Conservation (phyloP, 2,888 invertebrate genomes). For the Pterostichus madidus region DNA sequence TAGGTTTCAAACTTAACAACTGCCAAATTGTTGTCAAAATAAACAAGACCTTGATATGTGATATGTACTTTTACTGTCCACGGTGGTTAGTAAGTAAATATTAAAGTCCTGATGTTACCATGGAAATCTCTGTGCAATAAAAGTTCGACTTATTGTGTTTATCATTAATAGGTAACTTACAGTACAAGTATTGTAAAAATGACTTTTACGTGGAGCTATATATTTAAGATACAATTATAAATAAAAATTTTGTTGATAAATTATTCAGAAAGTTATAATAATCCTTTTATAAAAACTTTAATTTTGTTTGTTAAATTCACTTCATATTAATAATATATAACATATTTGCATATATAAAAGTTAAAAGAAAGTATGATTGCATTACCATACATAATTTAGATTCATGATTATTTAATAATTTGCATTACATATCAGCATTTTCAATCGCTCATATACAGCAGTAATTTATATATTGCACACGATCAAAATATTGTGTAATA, state of each 20-base stretch:
- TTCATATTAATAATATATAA: constrained; percentile 20
- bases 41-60: too few species aligned
- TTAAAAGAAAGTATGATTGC: constrained; percentile 20
- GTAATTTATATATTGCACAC: constrained; percentile 36
- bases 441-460: constrained; percentile 20
- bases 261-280: constrained; percentile 11
- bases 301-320: background rate
- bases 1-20: too few species aligned
- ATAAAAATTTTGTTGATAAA: background rate
- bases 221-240: too few species aligned
- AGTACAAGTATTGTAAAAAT: too few species aligned
- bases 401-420: constrained; percentile 51
- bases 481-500: constrained; percentile 29
- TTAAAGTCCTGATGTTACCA: too few species aligned
- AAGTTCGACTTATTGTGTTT: too few species aligned
- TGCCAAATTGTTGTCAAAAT: too few species aligned
- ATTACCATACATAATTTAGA: constrained; percentile 48
- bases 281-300: constrained; percentile 16
- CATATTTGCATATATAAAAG: constrained; percentile 45
- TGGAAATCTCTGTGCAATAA: too few species aligned
- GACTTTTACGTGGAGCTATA: too few species aligned
- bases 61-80: too few species aligned
- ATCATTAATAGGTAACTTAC: too few species aligned
- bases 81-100: too few species aligned
- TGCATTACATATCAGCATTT: constrained; percentile 30